Evolutionary conservation across 2,797 vertebrate genomes (phyloP).

Genomic region (Pangasius larnaudii): DNA sequence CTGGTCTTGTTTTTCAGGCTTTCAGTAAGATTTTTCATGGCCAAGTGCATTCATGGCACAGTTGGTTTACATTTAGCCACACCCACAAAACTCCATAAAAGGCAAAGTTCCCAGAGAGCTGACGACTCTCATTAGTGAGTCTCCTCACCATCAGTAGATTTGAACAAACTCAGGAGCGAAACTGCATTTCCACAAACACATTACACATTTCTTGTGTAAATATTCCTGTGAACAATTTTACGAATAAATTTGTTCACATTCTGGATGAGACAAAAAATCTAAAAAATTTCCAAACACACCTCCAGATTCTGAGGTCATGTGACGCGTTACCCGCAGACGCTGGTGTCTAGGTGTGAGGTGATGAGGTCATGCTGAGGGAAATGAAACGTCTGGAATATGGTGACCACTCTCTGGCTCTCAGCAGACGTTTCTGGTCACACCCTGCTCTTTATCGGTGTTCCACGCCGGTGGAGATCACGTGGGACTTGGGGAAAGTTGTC

Average conservation of each 20-base stretch:
- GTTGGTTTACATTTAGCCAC: not conserved
- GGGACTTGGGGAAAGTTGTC: constrained; percentile 71
- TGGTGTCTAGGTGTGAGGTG: constrained; percentile 15
- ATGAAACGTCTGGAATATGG: constrained; percentile 11
- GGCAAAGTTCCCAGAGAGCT: not conserved
- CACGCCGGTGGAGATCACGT: constrained; percentile 39
- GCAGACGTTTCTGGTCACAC: constrained; percentile 11
- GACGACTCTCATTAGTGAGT: not conserved
- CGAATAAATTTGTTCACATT: not conserved
- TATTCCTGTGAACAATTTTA: not conserved
- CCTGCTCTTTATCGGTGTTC: constrained; percentile 12
- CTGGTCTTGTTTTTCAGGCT: not conserved
- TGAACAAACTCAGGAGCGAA: not conserved
- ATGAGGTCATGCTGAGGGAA: constrained; percentile 23
- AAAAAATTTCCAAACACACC: not conserved
- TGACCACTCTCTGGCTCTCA: not conserved
- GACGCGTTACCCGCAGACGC: not conserved
- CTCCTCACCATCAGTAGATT: not conserved
- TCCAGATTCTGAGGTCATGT: not conserved
- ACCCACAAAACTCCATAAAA: not conserved
- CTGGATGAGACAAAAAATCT: not conserved
- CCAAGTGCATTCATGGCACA: not conserved
- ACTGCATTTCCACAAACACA: not conserved
- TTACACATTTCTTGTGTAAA: not conserved
- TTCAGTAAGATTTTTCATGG: not conserved